phyloP scores from a whole-genome alignment of 2,888 invertebrate species.

The Andrena bucephala region DNA sequence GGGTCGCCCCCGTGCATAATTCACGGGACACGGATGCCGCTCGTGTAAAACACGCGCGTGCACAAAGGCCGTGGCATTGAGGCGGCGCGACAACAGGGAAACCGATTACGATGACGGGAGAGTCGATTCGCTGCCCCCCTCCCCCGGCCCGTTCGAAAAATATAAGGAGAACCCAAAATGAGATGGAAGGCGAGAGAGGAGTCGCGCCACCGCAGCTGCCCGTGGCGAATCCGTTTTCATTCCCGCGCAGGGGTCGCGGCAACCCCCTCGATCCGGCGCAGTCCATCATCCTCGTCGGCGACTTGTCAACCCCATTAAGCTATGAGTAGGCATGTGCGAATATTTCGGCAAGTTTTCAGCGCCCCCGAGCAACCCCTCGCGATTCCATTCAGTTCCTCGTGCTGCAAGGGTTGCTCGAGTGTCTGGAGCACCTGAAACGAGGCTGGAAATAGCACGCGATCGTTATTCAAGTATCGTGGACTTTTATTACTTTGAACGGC shows the following conservation, averaged over 20 bases:
- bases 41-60: conserved; percentile 67
- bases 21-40: conserved; percentile 67
- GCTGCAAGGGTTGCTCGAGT: not conserved
- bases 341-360: conserved; percentile 46
- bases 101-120: conserved; percentile 53
- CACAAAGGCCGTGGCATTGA: conserved; percentile 36
- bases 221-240: conserved; percentile 81
- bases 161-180: conserved; percentile 55
- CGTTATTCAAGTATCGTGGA: not conserved
- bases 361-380: not conserved
- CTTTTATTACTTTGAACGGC: no score
- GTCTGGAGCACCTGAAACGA: conserved; percentile 4
- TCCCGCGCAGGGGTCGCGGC: conserved; percentile 67
- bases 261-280: conserved; percentile 65
- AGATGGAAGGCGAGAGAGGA: conserved; percentile 59
- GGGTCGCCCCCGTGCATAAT: conserved; percentile 74
- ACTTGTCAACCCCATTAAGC: conserved; percentile 71
- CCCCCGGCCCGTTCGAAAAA: conserved; percentile 43
- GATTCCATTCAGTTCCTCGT: conserved; percentile 29
- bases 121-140: conserved; percentile 28
- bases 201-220: conserved; percentile 80
- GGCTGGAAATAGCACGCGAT: not conserved
- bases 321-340: conserved; percentile 56
- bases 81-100: conserved; percentile 52
- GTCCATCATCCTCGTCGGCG: conserved; percentile 71